Evolutionary conservation across 2,888 invertebrate species (phyloP), one percentile per base, ranked within the genome.

Genomic region (Petrophora chlorosata): DNA sequence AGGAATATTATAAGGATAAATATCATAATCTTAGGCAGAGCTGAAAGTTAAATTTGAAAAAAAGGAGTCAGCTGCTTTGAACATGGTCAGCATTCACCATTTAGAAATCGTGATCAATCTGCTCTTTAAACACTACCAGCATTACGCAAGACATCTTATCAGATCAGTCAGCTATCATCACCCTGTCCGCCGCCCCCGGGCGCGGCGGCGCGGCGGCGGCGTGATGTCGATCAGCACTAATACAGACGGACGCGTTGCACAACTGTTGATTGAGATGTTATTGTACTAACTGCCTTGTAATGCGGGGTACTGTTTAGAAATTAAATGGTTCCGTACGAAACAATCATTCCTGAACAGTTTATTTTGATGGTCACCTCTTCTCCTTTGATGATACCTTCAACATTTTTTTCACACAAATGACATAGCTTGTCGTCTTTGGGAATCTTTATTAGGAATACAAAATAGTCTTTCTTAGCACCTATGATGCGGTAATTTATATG

Each of bases 211-310:
- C 44, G 33, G 9, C 25, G 25, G 2, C 9, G 25, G n/a, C 25
- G 9, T 17, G 46, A 35, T 44, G 36, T 16, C 5, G 16, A 26
- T 12, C 17, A 26, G 5, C 12, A 29, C 3, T 35, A 13, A 19
- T 30, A 1, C 35, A 5, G 46, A 41, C 52, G 35, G 28, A 17
- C 46, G 22, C n/a, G 7, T 42, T 53, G 38, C 30, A 36, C 47
- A 52, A 54, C 46, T 25, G 3, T 36, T 36, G 54, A 55, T 53
- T 52, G 50, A 58, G 55, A 47, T 39, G 55, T 58, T 52, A 40
- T 46, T 46, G 46, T 30, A 25, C 26, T 51, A 32, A 54, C 45
- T 35, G 42, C 36, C 48, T 42, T 32, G 32, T 42, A 38, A 38
- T 42, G 8, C 13, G 7, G 13, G 7, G 12, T 36, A 36, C 30